phyloP scores from a whole-genome alignment of 2,888 invertebrate genomes.

The Oxyscelio sp. region DNA sequence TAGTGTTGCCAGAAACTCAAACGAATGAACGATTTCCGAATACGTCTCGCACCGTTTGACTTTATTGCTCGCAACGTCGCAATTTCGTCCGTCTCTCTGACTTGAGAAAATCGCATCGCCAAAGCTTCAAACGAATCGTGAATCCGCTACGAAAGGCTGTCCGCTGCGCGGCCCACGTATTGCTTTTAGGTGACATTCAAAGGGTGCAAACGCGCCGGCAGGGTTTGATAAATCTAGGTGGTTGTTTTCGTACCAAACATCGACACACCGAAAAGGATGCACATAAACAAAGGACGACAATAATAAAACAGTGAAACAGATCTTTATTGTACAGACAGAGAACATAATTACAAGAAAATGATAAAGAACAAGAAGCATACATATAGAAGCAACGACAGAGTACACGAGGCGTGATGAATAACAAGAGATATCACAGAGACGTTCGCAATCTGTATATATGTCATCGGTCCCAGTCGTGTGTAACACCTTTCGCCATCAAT shows the following conservation, averaged over 20 bases:
- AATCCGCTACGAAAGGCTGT: neutral
- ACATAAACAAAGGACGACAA: conserved; percentile 51
- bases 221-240: conserved; percentile 44
- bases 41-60: too few relatives aligned
- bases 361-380: conserved; percentile 44
- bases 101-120: neutral
- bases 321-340: conserved; percentile 41
- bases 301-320: conserved; percentile 52
- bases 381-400: conserved; percentile 46
- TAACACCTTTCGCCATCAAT: conserved; percentile 47
- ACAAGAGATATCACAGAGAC: conserved; percentile 37
- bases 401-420: conserved; percentile 34
- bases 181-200: conserved; percentile 60
- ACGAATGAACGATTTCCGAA: too few relatives aligned
- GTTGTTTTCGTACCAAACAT: conserved; percentile 40
- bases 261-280: conserved; percentile 57
- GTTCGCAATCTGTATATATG: conserved; percentile 35
- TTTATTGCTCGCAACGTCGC: too few relatives aligned
- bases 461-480: conserved; percentile 40
- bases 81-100: too few relatives aligned
- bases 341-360: conserved; percentile 53
- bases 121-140: neutral
- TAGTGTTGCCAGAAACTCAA: too few relatives aligned
- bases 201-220: conserved; percentile 30
- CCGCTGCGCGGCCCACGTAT: neutral